Base-by-base conservation (phyloP, 2,113 vertebrate species). In the Pelecanus crispus region DNA sequence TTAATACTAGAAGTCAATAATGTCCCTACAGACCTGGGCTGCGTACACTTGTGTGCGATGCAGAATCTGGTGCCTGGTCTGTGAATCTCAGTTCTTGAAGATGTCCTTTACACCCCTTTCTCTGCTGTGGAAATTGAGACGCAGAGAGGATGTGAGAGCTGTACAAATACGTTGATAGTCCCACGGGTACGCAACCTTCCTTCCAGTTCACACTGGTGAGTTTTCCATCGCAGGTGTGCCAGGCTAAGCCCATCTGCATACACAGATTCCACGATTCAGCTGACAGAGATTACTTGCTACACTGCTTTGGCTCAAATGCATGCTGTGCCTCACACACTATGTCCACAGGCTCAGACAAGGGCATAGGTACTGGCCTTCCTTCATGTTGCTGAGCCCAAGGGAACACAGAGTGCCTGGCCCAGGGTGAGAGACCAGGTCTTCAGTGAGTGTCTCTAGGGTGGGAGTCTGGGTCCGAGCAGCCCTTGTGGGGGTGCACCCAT, bases 81-180 rank as follows among this genome's bases (percentile, higher is more conserved):
- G 22, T 0, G 4, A 49, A 15, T 62, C 49, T 95, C 72, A 36
- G 53, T 80, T 87, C 86, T 58, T 82, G 58, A 87, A 81, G 50
- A 47, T 56, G 44, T 47, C 49, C 52, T 85, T 79, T 71, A 52
- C 0, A 0, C 13, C 32, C 24, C 20, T 72, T 90, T 70, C 17
- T 91, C 17, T 89, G 71, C 55, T 92, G 77, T 53, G 66, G 63
- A 72, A 95, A 91, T 12, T 84, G 68, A 97, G 81, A 73, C 2
- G 12, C 45, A 73, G 61, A 85, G 70, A 96, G 90, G 89, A 92
- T 91, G 91, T 90, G 87, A 88, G 59, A 94, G 32, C 44, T 68
- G 47, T 44, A 66, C 49, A 68, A 77, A 49, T 13, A 49, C 0
- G 0, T 66, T 4, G 1, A 15, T 11, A 47, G 62, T 77, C 87